A percentile compares a stretch with the other conserved stretches of the same genome.
phyloP scores from a whole-genome alignment of 1,140 invertebrate genomes.

The Drosophila neocordata region DNA sequence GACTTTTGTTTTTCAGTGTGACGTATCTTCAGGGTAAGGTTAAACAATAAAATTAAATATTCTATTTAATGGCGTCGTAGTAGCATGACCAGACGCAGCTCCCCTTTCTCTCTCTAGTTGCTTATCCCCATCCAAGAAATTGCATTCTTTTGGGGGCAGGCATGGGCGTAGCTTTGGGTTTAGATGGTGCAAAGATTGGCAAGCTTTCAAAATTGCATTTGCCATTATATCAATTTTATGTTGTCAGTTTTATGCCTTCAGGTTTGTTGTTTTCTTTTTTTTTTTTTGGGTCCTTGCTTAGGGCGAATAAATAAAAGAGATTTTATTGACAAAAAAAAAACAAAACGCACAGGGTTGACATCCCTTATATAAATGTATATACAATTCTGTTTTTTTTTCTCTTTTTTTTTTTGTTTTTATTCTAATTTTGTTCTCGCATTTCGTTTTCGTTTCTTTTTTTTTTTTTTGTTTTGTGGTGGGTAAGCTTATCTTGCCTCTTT shows the following conservation, averaged over 20 bases:
- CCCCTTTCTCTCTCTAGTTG: not conserved
- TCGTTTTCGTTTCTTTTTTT: conserved; percentile 5
- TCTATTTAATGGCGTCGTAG: conserved; percentile 73
- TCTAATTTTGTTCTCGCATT: conserved; percentile 58
- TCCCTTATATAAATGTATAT: not conserved
- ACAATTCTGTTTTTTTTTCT: conserved; percentile 4
- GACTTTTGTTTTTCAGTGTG: conserved; percentile 24
- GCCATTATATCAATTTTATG: conserved; percentile 70
- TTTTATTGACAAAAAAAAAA: conserved; percentile 66
- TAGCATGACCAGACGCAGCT: conserved; percentile 57
- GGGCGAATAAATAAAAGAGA: conserved; percentile 67
- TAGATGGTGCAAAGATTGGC: conserved; percentile 1
- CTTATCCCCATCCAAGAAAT: not conserved
- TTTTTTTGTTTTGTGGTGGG: not conserved
- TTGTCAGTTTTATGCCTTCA: conserved; percentile 40
- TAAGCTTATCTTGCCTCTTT: conserved; percentile 27
- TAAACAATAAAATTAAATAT: conserved; percentile 79
- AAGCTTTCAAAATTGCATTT: conserved; percentile 53
- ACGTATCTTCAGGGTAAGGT: conserved; percentile 54
- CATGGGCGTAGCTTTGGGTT: not conserved
- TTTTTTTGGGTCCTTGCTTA: conserved; percentile 45
- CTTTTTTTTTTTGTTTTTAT: conserved; percentile 43
- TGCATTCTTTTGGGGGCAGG: conserved; percentile 27
- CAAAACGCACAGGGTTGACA: not conserved
- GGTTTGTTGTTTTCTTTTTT: conserved; percentile 27